These are phyloP conservation scores for Leptopterna dolabrata DNA, from an alignment of 2,888 invertebrate genomes.

Conservation along the genomic window DNA sequence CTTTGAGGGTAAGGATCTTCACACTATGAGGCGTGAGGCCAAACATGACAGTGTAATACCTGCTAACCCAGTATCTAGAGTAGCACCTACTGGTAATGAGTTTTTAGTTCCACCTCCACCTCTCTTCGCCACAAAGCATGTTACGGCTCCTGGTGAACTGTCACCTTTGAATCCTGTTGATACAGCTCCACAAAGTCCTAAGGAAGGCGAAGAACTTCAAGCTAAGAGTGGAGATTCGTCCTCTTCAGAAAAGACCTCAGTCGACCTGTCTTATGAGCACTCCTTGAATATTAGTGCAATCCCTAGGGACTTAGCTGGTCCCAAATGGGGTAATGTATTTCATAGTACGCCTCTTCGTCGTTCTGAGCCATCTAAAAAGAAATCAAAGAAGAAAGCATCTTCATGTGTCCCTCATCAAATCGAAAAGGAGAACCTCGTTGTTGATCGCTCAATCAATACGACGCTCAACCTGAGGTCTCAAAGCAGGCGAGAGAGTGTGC, in stretches of 20 bases:
- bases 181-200: neutral
- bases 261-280: conserved; percentile 6
- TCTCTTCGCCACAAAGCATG: neutral
- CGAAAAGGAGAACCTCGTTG: neutral
- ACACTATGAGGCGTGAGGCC: neutral
- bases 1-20: neutral
- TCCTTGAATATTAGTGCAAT: conserved; percentile 21
- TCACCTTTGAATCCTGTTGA: neutral
- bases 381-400: neutral
- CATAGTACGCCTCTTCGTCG: neutral
- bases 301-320: neutral
- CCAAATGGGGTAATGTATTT: conserved; percentile 9
- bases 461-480: neutral
- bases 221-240: neutral
- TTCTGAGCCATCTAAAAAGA: neutral
- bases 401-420: neutral
- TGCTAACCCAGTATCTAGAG: neutral
- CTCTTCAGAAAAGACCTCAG: neutral
- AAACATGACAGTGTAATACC: neutral
- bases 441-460: neutral
- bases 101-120: neutral
- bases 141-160: neutral
- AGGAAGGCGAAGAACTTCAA: neutral
- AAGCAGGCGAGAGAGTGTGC: neutral
- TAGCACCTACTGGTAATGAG: neutral